These are phyloP conservation scores for Dryas iulia DNA, from an alignment of 1,140 invertebrate genomes.

Conservation along the genomic window DNA sequence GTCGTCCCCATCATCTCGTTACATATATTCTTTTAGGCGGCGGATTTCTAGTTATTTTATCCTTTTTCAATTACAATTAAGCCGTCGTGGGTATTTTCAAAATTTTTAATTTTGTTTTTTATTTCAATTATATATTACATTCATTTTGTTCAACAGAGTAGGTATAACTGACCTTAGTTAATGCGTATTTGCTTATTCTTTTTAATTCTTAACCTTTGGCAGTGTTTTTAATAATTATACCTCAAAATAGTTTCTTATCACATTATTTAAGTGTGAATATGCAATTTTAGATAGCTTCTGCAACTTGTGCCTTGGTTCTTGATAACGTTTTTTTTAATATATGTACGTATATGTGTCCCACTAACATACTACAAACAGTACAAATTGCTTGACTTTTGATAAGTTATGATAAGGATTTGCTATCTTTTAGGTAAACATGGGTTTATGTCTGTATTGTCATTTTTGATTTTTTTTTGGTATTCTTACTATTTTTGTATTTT, in stretches of 20 bases:
- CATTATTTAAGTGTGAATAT: constrained; percentile 21
- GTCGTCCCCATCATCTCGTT: no score
- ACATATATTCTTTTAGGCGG: no score
- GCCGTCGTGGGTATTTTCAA: no score
- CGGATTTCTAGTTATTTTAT: no score
- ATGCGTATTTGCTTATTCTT: not conserved
- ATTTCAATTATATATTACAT: no score
- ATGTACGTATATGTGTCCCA: constrained; percentile 43
- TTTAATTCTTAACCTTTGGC: constrained; percentile 30
- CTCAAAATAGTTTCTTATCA: constrained; percentile 21
- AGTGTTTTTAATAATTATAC: constrained; percentile 13
- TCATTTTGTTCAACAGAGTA: not conserved
- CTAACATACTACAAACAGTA: constrained; percentile 55
- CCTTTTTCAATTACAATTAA: no score
- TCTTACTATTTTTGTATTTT: no score
- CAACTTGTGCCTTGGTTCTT: constrained; percentile 51
- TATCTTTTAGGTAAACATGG: not conserved
- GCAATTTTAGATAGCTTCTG: constrained; percentile 62
- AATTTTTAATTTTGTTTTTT: no score
- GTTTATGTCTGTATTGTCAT: constrained; percentile 2
- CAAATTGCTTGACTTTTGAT: constrained; percentile 67
- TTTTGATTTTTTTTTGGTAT: not conserved
- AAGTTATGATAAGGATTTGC: constrained; percentile 23
- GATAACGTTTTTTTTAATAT: constrained; percentile 16
- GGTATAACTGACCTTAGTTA: constrained; percentile 2